Evolutionary conservation across 2,797 vertebrate species (phyloP).

Genomic region (Eleutherodactylus coqui): DNA sequence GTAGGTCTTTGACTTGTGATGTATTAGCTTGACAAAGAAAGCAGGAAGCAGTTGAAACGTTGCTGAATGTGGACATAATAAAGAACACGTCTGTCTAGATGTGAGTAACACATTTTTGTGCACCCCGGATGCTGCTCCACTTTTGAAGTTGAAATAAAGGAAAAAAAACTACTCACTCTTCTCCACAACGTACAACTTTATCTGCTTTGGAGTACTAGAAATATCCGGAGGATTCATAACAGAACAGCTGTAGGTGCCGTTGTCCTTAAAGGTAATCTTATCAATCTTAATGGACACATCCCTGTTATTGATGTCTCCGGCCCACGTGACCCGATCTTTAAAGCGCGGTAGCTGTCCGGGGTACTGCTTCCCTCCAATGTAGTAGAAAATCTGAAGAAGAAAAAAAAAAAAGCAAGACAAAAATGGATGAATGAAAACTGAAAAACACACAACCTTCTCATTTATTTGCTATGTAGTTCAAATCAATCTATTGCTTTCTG

Average conservation of each 20-base stretch:
- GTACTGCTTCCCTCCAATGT: slow-evolving; percentile 77
- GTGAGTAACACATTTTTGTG: no score
- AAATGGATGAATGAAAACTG: neutral
- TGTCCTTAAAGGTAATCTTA: slow-evolving; percentile 88
- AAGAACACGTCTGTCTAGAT: no score
- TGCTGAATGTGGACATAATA: no score
- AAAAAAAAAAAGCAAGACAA: slow-evolving; percentile 36
- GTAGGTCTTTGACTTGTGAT: no score
- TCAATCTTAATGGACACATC: slow-evolving; percentile 89
- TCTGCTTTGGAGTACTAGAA: slow-evolving; percentile 78
- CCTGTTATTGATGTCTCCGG: slow-evolving; percentile 91
- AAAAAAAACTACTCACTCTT: slow-evolving; percentile 78
- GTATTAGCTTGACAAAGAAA: no score
- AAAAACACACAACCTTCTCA: neutral
- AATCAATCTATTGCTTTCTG: neutral
- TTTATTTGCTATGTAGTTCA: neutral
- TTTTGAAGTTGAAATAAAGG: no score
- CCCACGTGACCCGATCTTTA: slow-evolving; percentile 84
- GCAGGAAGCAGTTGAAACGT: no score
- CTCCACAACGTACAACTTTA: slow-evolving; percentile 85
- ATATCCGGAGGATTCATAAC: slow-evolving; percentile 93
- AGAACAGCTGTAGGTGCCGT: slow-evolving; percentile 90
- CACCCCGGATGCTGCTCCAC: no score
- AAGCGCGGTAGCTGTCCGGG: slow-evolving; percentile 75
- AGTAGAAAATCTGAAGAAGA: slow-evolving; percentile 85